These are phyloP conservation scores for Silurus glanis DNA, from an alignment of 2,113 vertebrate species.

Conservation along the genomic window DNA sequence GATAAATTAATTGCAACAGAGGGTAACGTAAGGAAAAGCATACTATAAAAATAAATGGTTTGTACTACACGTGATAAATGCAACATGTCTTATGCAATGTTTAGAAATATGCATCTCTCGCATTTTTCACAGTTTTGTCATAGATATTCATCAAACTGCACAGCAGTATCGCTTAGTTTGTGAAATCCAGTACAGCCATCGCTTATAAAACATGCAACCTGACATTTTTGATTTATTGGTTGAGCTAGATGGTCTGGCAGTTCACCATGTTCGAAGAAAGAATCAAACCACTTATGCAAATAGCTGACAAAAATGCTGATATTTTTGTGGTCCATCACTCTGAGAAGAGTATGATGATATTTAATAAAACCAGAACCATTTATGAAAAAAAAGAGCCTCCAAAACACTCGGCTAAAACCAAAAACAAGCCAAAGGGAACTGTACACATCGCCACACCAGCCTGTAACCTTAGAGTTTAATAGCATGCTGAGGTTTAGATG, in stretches of 20 bases:
- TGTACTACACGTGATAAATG: background rate
- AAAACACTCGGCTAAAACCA: background rate
- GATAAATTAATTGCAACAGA: background rate
- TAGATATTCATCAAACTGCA: background rate
- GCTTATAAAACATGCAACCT: background rate
- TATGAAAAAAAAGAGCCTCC: background rate
- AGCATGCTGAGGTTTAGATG: constrained; percentile 16
- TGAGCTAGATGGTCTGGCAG: background rate
- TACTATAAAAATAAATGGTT: background rate
- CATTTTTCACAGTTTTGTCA: background rate
- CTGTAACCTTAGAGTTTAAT: background rate
- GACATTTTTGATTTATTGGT: background rate
- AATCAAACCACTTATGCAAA: background rate
- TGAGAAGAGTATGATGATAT: background rate
- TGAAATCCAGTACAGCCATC: background rate
- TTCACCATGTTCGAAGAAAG: background rate
- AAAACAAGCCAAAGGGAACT: constrained; percentile 12
- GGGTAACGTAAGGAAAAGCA: too few species aligned
- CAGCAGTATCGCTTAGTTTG: background rate
- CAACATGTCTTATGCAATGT: background rate
- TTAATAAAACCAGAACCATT: constrained; percentile 4
- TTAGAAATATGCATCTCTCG: background rate
- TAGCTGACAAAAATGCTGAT: background rate
- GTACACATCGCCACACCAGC: background rate
- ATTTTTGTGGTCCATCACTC: background rate